Evolutionary conservation across 2,113 vertebrate genomes (phyloP).

Genomic region (Uria lomvia): DNA sequence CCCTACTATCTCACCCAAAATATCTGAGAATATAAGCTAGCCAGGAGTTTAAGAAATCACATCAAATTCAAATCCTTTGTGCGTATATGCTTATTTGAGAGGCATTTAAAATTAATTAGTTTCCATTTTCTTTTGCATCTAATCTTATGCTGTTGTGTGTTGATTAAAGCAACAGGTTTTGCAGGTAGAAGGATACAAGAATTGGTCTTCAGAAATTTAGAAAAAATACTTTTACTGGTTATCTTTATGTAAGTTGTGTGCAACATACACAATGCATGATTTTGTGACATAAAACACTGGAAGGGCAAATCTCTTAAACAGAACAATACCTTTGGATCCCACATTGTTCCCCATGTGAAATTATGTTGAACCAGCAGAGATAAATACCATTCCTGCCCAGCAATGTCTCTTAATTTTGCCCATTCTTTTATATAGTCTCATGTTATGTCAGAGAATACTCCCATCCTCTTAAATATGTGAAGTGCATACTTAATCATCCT

Average conservation of each 20-base stretch:
- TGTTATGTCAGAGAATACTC: background rate
- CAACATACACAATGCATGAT: background rate
- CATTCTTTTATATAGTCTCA: background rate
- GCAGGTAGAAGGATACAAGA: background rate
- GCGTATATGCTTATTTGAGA: background rate
- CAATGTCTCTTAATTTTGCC: background rate
- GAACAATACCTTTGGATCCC: background rate
- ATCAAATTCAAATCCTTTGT: background rate
- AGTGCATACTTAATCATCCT: background rate
- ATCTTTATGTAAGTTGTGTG: background rate
- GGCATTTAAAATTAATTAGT: background rate
- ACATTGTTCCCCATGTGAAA: background rate
- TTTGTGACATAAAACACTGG: background rate
- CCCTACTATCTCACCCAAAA: background rate
- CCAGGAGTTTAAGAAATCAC: background rate
- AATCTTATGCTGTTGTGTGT: background rate
- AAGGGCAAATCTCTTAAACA: background rate
- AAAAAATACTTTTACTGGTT: background rate
- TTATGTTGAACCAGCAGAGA: background rate
- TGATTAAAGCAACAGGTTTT: background rate
- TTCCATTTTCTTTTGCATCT: background rate
- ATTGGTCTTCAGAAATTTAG: background rate
- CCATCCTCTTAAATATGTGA: background rate
- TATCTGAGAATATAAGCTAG: background rate
- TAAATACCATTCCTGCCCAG: background rate